Base-by-base conservation (phyloP, 2,888 invertebrate species). In the Aphodius granarius region DNA sequence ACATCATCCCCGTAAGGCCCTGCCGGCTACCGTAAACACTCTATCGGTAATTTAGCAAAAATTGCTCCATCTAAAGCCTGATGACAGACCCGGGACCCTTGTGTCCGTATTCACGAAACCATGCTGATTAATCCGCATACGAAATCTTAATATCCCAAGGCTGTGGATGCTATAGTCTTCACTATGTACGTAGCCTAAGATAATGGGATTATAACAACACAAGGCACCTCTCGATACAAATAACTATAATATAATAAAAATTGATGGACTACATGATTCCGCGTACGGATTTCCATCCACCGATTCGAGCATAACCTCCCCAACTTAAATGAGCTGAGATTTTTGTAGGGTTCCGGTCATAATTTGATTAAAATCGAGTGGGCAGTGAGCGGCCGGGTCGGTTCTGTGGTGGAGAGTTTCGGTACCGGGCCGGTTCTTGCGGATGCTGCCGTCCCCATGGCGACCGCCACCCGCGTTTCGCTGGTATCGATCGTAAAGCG, bases 381-480 rank as follows among this genome's bases (percentile, higher is more conserved):
- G 43, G 43, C 6, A 6, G 43, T 43, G 43, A 43, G 43, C 43
- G 43, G 43, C 6, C 6, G 43, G 9, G 13, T 2, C 9, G 43
- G 6, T 66, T 19, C 66, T n/a, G 5, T 13, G 66, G 66, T 13
- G 66, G 66, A n/a, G 43, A 9, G 43, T 43, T 43, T 43, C 13
- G 43, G 43, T 1, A 43, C 43, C 43, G 71, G 19, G 71, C 19
- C 62, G 62, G 63, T 43, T 19, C 20, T 19, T 64, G 70, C 73
- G 73, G 77, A 77, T 78, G 76, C 80, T 80, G 78, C 81, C 80
- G 81, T 81, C 77, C 77, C 77, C 78, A 81, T 81, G 79, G 73
- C 78, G 66, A 81, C 81, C 76, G 78, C 78, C 79, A 79, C 81
- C 78, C 68, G 22, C 20, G 21, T 21, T 6, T 68, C 19, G 68